phyloP scores from a whole-genome alignment of 2,113 vertebrate genomes.

The Nerophis lumbriciformis region DNA sequence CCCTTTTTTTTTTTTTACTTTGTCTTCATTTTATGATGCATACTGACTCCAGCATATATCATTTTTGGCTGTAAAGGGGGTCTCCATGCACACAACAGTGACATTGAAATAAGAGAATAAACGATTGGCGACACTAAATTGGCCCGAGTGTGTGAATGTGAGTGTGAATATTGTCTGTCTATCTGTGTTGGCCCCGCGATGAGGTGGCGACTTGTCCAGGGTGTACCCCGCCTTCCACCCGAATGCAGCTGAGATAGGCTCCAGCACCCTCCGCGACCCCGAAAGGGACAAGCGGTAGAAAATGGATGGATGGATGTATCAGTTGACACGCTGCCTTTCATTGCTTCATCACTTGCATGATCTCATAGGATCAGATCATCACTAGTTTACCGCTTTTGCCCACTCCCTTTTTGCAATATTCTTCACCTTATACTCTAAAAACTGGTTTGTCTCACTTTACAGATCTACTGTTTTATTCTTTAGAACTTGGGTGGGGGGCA shows the following conservation, averaged over 20 bases:
- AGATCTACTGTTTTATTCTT: constrained; percentile 30
- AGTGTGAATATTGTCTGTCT: too few relatives aligned
- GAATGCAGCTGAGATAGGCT: too few relatives aligned
- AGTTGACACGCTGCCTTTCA: constrained; percentile 25
- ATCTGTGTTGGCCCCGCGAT: too few relatives aligned
- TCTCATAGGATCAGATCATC: constrained; percentile 8
- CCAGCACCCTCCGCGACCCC: too few relatives aligned
- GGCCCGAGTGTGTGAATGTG: too few relatives aligned
- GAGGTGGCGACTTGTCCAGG: too few relatives aligned
- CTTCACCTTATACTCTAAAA: not conserved
- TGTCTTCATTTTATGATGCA: constrained; percentile 4
- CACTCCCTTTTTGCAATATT: not conserved
- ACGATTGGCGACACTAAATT: not conserved
- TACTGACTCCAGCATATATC: not conserved
- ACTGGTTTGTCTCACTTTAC: too few relatives aligned
- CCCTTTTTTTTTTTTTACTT: constrained; percentile 1
- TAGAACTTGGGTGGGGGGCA: constrained; percentile 26
- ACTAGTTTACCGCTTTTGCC: constrained; percentile 11
- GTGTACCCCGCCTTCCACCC: too few relatives aligned
- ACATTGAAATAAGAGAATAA: constrained; percentile 18
- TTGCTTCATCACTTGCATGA: constrained; percentile 25
- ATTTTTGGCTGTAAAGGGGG: constrained; percentile 1
- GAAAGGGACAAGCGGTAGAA: too few relatives aligned
- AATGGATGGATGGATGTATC: constrained; percentile 6
- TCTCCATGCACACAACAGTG: constrained; percentile 3